Conservation (phyloP, 2,888 invertebrate genomes). For the Patella pellucida region DNA sequence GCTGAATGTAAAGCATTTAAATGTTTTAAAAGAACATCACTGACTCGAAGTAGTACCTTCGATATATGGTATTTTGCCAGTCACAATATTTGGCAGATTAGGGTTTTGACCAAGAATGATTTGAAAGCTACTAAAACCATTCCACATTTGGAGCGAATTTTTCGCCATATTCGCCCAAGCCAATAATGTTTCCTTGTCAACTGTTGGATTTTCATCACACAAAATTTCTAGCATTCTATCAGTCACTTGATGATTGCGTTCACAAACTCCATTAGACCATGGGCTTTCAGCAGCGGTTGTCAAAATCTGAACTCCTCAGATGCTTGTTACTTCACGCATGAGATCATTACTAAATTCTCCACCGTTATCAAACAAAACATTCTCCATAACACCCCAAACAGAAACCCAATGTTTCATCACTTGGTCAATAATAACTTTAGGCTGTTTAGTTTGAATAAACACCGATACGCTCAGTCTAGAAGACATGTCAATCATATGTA, state of each 20-base stretch:
- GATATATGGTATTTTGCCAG: neutral
- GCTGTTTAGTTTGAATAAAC: too few species aligned
- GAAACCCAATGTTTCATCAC: too few species aligned
- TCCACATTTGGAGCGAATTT: conserved; percentile 13
- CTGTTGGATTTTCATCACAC: neutral
- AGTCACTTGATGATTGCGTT: conserved; percentile 8
- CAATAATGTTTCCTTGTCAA: conserved; percentile 7
- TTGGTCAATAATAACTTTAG: too few species aligned
- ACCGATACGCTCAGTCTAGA: too few species aligned
- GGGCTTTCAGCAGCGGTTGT: conserved; percentile 28
- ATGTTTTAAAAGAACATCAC: too few species aligned
- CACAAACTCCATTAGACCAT: conserved; percentile 11
- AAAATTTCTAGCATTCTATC: too few species aligned
- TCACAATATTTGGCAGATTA: neutral
- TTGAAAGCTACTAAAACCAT: conserved; percentile 8
- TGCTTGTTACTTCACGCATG: conserved; percentile 28
- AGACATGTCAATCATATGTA: too few species aligned
- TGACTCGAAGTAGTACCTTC: too few species aligned
- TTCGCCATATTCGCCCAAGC: conserved; percentile 25
- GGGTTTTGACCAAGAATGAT: conserved; percentile 9
- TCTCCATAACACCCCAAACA: too few species aligned
- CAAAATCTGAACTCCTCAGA: conserved; percentile 24
- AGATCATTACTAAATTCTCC: conserved; percentile 31
- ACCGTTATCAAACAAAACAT: too few species aligned
- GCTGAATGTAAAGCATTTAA: neutral